Base-by-base conservation (phyloP, 2,113 vertebrate genomes). In the Sorex araneus region DNA sequence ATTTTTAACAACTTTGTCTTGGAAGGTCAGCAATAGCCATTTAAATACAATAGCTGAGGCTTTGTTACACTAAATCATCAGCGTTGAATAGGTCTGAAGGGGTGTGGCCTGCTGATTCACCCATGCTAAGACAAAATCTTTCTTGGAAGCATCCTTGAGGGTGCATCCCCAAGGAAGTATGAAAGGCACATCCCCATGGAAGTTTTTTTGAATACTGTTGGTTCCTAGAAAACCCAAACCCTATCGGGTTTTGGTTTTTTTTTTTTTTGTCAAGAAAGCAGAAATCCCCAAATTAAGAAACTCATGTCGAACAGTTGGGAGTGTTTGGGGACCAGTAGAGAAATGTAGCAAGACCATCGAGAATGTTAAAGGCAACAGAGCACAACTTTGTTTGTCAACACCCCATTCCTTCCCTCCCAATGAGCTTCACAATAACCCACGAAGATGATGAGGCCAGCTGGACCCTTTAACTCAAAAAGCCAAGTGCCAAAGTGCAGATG, bases 71-170 rank as follows among this genome's bases (percentile, higher is more conserved):
- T 96, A 94, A 97, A 92, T 94, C 0, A 0, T 95, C 95, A n/a
- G 43, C 57, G 77, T 96, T 98, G 97, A 96, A 96, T 97, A 97
- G 79, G 96, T 97, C 97, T 98, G 97, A 93, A 30, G 79, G 93
- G 47, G 81, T 93, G 95, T 43, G 94, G 77, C 23, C 63, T 92
- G 45, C 30, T 89, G 89, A 93, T 95, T 97, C 95, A 94, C 91
- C 71, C 83, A 92, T 32, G 94, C 74, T 80, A 36, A 63, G 92
- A 40, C 2, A 83, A 70, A 93, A 93, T 88, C 89, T 66, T 87
- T 89, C 28, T 8, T 84, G 40, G 40, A 40, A 40, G 40, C 40
- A 40, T 40, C 40, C 40, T 40, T 40, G 40, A 40, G 7, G 40
- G 40, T 40, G 40, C 40, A 40, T 40, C 57, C 21, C 18, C 57